These are phyloP conservation scores for Orthonyx spaldingii DNA, from an alignment of 2,113 vertebrate genomes.

Conservation along the genomic window DNA sequence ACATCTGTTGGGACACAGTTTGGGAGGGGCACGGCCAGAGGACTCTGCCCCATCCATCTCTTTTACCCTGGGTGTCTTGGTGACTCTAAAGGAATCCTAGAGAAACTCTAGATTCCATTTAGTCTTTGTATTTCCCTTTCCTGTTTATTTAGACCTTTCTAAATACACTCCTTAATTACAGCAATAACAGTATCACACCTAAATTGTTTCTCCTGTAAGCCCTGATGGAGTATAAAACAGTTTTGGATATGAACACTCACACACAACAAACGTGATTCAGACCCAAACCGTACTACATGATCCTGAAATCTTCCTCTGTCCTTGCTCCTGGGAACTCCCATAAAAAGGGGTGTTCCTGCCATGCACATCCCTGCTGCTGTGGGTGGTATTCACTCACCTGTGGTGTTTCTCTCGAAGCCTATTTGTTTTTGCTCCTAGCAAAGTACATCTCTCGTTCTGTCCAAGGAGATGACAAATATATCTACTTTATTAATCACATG, in stretches of 20 bases:
- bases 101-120: not conserved
- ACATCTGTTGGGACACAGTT: not conserved
- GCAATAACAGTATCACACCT: not conserved
- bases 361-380: not conserved
- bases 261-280: not conserved
- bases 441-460: not conserved
- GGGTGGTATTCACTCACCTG: not conserved
- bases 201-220: too few species aligned
- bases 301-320: not conserved
- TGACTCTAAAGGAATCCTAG: not conserved
- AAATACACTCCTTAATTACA: not conserved
- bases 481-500: slow-evolving; percentile 25
- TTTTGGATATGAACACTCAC: too few species aligned
- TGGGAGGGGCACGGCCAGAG: not conserved
- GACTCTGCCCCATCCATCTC: not conserved
- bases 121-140: not conserved
- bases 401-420: not conserved
- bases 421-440: not conserved
- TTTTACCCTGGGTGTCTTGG: not conserved
- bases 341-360: not conserved
- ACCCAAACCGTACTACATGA: not conserved
- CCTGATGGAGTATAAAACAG: too few species aligned
- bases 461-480: slow-evolving; percentile 54
- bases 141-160: not conserved
- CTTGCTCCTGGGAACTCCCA: not conserved